Conservation (phyloP, 2,888 invertebrate species). For the Fabriciana adippe region DNA sequence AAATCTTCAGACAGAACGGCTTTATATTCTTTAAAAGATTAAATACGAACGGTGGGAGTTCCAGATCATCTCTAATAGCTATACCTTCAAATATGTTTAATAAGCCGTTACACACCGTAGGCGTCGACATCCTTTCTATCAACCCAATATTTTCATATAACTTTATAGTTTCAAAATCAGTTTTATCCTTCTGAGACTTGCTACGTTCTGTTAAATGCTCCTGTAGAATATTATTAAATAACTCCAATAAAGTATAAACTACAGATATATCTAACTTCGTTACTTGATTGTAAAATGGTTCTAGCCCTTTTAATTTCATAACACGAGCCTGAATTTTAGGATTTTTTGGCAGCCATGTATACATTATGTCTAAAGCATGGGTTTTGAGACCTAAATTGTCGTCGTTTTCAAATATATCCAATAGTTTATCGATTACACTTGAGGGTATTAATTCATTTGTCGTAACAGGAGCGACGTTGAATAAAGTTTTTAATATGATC, state of each 20-base stretch:
- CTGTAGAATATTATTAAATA: slow-evolving; percentile 64
- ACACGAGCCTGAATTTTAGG: slow-evolving; percentile 63
- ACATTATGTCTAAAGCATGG: slow-evolving; percentile 57
- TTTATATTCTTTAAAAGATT: slow-evolving; percentile 57
- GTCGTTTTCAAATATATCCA: slow-evolving; percentile 63
- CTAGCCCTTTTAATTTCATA: slow-evolving; percentile 65
- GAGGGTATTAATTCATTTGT: slow-evolving; percentile 53
- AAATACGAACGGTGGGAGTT: slow-evolving; percentile 50
- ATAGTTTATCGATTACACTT: slow-evolving; percentile 54
- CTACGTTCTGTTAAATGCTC: slow-evolving; percentile 59
- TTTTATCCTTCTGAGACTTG: slow-evolving; percentile 42
- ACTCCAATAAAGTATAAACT: slow-evolving; percentile 53
- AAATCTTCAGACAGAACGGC: slow-evolving; percentile 55
- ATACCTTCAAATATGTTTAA: slow-evolving; percentile 55
- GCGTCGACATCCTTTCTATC: slow-evolving; percentile 58
- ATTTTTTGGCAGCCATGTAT: slow-evolving; percentile 63
- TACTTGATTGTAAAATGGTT: slow-evolving; percentile 64
- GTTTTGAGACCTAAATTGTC: slow-evolving; percentile 56
- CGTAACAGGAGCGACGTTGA: slow-evolving; percentile 54
- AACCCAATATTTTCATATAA: slow-evolving; percentile 64
- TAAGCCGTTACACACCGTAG: slow-evolving; percentile 59
- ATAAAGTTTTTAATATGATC: slow-evolving; percentile 53
- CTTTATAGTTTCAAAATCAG: slow-evolving; percentile 48
- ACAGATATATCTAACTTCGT: slow-evolving; percentile 53
- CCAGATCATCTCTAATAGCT: slow-evolving; percentile 47